Conservation (phyloP, 2,113 vertebrate species). For the Heterotilapia buettikoferi region DNA sequence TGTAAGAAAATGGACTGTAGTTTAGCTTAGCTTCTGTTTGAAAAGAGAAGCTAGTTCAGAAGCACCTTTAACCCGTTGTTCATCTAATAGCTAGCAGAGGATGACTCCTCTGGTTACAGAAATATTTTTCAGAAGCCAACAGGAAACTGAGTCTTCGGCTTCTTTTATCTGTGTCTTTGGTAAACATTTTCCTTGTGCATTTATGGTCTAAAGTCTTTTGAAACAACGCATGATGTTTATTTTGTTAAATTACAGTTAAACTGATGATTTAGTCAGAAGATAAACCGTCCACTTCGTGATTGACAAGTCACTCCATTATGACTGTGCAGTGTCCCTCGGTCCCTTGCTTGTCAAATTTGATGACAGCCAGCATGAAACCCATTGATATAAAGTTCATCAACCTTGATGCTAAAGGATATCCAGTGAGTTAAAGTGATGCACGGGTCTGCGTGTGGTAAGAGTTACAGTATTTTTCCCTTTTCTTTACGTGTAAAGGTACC, state of each 20-base stretch:
- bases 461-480: not conserved
- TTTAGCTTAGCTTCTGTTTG: not conserved
- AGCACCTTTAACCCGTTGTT: not conserved
- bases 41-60: not conserved
- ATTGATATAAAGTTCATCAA: not conserved
- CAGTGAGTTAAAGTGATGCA: not conserved
- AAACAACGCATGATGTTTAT: rapidly evolving
- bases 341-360: not conserved
- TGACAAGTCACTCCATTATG: not conserved
- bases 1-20: not conserved
- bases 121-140: not conserved
- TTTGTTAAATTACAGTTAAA: not conserved
- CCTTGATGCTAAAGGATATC: not conserved
- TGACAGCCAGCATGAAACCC: not conserved
- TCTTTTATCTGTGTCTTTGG: not conserved
- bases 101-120: not conserved
- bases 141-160: rapidly evolving
- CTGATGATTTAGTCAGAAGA: not conserved
- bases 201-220: not conserved
- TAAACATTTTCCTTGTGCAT: not conserved
- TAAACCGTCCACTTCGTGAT: rapidly evolving
- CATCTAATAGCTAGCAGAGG: not conserved
- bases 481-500: not conserved
- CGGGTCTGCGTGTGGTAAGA: too few species aligned
- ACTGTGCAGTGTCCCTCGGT: not conserved